Evolutionary conservation across 2,113 vertebrate genomes (phyloP).

Genomic region (Dolichallabes microphthalmus): DNA sequence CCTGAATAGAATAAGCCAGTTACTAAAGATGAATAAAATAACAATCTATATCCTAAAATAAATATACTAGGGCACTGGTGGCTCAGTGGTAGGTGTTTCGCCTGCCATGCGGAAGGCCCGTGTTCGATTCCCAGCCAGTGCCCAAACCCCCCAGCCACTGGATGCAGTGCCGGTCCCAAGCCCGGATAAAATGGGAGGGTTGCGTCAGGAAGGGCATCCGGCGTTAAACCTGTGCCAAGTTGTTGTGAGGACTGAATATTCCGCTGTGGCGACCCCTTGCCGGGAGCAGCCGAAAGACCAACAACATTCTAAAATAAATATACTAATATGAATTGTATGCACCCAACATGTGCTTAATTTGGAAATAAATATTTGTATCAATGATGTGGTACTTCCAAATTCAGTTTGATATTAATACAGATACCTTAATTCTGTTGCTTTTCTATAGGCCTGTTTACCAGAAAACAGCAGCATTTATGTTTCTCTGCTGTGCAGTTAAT

Average conservation of each 20-base stretch:
- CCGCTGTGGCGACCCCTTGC: no score
- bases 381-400: background rate
- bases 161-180: no score
- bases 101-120: no score
- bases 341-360: background rate
- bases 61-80: no score
- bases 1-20: background rate
- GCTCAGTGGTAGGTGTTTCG: no score
- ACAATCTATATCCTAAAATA: background rate
- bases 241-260: no score
- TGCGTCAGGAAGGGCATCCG: no score
- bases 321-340: background rate
- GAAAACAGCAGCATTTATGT: conserved; percentile 18
- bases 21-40: background rate
- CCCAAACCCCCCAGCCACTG: no score
- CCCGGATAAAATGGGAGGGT: no score
- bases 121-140: no score
- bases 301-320: background rate
- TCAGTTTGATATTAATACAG: background rate
- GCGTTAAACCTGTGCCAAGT: no score
- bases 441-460: conserved; percentile 8
- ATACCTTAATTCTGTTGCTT: background rate
- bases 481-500: conserved; percentile 37
- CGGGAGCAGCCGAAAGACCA: no score
- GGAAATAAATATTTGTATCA: background rate